These are phyloP conservation scores for Gastracanthus pulcherrimus DNA, from an alignment of 2,888 invertebrate species.

Conservation along the genomic window DNA sequence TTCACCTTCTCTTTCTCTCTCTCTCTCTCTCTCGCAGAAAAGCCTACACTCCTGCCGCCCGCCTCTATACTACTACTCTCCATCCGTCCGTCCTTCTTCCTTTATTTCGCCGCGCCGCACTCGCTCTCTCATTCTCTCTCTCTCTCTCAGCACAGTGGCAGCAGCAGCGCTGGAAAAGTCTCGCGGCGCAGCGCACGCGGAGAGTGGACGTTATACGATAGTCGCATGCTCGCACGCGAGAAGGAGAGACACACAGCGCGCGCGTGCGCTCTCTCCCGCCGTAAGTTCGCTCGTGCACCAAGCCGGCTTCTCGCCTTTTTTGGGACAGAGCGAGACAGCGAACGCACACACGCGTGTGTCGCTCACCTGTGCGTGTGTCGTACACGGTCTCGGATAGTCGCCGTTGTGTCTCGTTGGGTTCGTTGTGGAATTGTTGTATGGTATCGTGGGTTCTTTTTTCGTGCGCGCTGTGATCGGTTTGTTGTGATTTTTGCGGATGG, in stretches of 20 bases:
- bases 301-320: slow-evolving; percentile 51
- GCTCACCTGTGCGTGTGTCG: neutral
- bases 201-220: too few species aligned
- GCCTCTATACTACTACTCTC: too few species aligned
- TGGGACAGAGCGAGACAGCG: too few species aligned
- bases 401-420: too few species aligned
- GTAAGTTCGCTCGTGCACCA: too few species aligned
- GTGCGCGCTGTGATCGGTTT: neutral
- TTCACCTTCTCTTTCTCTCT: slow-evolving; percentile 29
- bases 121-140: slow-evolving; percentile 2
- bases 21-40: slow-evolving; percentile 2
- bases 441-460: neutral
- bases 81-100: neutral
- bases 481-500: too few species aligned
- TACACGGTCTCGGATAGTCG: too few species aligned
- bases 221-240: slow-evolving; percentile 11
- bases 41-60: neutral
- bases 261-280: too few species aligned
- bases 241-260: slow-evolving; percentile 15
- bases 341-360: slow-evolving; percentile 5
- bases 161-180: slow-evolving; percentile 41
- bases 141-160: neutral
- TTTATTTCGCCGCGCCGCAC: too few species aligned
- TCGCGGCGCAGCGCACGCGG: slow-evolving; percentile 26
- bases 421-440: too few species aligned